A percentile compares a stretch with the other conserved stretches of the same genome.
Evolutionary conservation across 2,888 invertebrate genomes (phyloP).

Genomic region (Anthophora plumipes): DNA sequence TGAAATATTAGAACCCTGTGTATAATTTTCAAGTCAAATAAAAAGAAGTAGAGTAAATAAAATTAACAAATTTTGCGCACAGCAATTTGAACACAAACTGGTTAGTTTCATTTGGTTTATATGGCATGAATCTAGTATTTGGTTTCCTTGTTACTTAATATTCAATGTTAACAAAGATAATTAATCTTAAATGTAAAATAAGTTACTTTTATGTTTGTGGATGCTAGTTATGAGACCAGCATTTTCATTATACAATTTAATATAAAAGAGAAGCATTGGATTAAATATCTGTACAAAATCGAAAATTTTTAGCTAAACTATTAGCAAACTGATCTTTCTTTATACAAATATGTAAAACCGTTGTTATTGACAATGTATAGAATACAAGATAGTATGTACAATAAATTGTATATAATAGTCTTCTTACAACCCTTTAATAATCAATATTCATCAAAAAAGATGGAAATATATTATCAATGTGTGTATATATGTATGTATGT

Average conservation of each 20-base stretch:
- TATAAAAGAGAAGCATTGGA: slow-evolving; percentile 66
- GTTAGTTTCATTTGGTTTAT: slow-evolving; percentile 83
- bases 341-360: slow-evolving; percentile 81
- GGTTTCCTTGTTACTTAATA: slow-evolving; percentile 78
- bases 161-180: slow-evolving; percentile 69
- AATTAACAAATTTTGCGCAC: slow-evolving; percentile 73
- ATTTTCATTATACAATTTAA: slow-evolving; percentile 61
- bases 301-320: slow-evolving; percentile 69
- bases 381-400: slow-evolving; percentile 79
- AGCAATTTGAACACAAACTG: slow-evolving; percentile 83
- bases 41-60: slow-evolving; percentile 42
- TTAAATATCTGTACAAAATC: slow-evolving; percentile 75
- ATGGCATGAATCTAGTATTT: slow-evolving; percentile 84
- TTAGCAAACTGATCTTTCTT: slow-evolving; percentile 70
- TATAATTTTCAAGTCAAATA: slow-evolving; percentile 47
- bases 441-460: slow-evolving; percentile 76
- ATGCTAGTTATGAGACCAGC: slow-evolving; percentile 64
- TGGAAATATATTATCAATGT: slow-evolving; percentile 72
- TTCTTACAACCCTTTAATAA: slow-evolving; percentile 67
- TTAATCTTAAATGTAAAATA: slow-evolving; percentile 75
- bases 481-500: slow-evolving; percentile 35
- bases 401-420: slow-evolving; percentile 72
- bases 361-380: slow-evolving; percentile 80
- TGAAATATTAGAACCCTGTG: slow-evolving; percentile 24
- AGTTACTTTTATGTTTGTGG: slow-evolving; percentile 69